phyloP scores from a whole-genome alignment of 1,140 invertebrate species.

The Gryon sp. region DNA sequence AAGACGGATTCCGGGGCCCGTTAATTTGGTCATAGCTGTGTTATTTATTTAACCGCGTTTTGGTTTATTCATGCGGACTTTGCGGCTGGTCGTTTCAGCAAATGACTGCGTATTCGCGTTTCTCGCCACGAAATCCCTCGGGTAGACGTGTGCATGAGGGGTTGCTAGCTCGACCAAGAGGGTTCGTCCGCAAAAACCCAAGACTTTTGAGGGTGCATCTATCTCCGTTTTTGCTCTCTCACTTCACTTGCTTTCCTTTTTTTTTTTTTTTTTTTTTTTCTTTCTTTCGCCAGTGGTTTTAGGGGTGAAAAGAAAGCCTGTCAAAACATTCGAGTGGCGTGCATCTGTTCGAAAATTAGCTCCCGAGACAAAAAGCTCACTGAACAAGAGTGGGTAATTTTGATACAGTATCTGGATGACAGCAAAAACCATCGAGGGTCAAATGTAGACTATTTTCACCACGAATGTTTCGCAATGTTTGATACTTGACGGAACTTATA shows the following conservation, averaged over 20 bases:
- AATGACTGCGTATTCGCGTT: constrained; percentile 53
- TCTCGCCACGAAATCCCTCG: constrained; percentile 36
- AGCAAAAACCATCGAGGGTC: constrained; percentile 38
- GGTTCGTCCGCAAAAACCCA: constrained; percentile 14
- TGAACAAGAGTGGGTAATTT: constrained; percentile 39
- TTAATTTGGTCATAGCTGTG: constrained; percentile 45
- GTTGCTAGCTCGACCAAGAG: constrained; percentile 34
- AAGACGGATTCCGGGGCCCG: constrained; percentile 46
- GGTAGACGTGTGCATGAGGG: constrained; percentile 30
- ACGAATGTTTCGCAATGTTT: constrained; percentile 12
- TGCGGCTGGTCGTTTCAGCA: constrained; percentile 60
- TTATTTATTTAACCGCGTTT: constrained; percentile 56
- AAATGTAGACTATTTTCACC: constrained; percentile 22
- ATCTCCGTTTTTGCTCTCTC: too few relatives aligned
- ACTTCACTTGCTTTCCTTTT: too few relatives aligned
- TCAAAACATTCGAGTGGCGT: constrained; percentile 54
- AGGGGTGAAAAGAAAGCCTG: constrained; percentile 53
- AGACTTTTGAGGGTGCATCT: constrained; percentile 38
- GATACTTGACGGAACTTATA: too few relatives aligned
- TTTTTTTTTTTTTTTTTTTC: too few relatives aligned
- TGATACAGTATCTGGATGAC: constrained; percentile 42
- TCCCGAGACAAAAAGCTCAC: constrained; percentile 38
- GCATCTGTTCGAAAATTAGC: constrained; percentile 57
- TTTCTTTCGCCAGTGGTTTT: constrained; percentile 32
- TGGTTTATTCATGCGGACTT: constrained; percentile 57